phyloP scores from a whole-genome alignment of 2,113 vertebrate genomes.

The Accipiter cooperii region DNA sequence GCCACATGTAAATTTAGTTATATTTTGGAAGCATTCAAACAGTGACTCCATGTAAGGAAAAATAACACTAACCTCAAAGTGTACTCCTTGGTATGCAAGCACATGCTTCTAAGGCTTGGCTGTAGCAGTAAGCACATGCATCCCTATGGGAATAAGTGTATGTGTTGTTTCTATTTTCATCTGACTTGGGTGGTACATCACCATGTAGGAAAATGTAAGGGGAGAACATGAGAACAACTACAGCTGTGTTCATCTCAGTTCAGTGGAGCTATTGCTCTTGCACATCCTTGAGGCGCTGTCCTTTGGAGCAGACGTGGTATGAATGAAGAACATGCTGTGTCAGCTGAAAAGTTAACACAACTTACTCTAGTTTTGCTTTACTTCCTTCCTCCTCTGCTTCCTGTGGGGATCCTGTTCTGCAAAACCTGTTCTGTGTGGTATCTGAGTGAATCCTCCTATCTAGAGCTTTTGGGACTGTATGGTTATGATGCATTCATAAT shows the following conservation, averaged over 20 bases:
- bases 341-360: not conserved
- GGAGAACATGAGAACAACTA: not conserved
- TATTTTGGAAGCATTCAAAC: not conserved
- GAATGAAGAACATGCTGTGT: not conserved
- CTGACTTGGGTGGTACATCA: not conserved
- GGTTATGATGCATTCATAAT: rapidly evolving
- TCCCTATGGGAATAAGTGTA: not conserved
- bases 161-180: not conserved
- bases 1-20: not conserved
- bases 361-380: not conserved
- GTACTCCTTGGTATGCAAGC: not conserved
- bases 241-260: not conserved
- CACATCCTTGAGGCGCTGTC: not conserved
- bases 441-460: not conserved
- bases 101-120: not conserved
- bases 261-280: not conserved
- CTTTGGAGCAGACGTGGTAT: not conserved
- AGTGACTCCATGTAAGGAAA: not conserved
- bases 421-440: not conserved
- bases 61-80: not conserved
- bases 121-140: not conserved
- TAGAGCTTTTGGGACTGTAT: not conserved
- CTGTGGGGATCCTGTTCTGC: not conserved
- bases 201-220: not conserved
- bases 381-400: not conserved